A percentile compares a stretch with the other conserved stretches of the same genome.
Evolutionary conservation across 2,888 invertebrate genomes (phyloP).

Genomic region (Dicyrtoma fusca): DNA sequence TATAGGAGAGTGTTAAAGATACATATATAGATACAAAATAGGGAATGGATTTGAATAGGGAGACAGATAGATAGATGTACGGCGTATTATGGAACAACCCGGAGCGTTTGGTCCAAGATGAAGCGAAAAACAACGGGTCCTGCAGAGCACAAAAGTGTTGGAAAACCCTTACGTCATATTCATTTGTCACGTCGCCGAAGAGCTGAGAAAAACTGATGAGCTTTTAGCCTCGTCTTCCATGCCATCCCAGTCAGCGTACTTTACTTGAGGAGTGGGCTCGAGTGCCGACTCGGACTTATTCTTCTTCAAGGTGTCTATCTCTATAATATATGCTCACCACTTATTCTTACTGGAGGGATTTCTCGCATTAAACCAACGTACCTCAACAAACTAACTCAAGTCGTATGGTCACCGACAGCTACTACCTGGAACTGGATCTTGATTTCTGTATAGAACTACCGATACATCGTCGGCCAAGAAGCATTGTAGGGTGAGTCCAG

Average conservation of each 20-base stretch:
- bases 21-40: too few species aligned
- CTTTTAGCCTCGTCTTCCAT: background rate
- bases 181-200: slow-evolving; percentile 41
- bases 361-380: too few species aligned
- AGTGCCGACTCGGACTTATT: background rate
- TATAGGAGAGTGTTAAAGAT: too few species aligned
- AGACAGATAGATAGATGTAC: background rate
- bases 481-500: too few species aligned
- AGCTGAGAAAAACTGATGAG: slow-evolving; percentile 30
- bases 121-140: slow-evolving; percentile 37
- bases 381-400: too few species aligned
- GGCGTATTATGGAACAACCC: slow-evolving; percentile 27
- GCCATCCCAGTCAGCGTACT: background rate
- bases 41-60: background rate
- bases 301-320: background rate
- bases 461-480: too few species aligned
- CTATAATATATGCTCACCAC: too few species aligned
- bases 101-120: slow-evolving; percentile 29
- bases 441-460: too few species aligned
- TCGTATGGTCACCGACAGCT: too few species aligned
- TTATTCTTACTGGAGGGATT: too few species aligned
- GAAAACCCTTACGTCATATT: slow-evolving; percentile 44
- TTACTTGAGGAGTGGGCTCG: background rate
- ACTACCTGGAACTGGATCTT: too few species aligned
- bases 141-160: slow-evolving; percentile 38